Percentiles rank a stretch among this genome's conserved stretches.
phyloP scores from a whole-genome alignment of 2,113 vertebrate species.

The Planiliza haematocheilus region DNA sequence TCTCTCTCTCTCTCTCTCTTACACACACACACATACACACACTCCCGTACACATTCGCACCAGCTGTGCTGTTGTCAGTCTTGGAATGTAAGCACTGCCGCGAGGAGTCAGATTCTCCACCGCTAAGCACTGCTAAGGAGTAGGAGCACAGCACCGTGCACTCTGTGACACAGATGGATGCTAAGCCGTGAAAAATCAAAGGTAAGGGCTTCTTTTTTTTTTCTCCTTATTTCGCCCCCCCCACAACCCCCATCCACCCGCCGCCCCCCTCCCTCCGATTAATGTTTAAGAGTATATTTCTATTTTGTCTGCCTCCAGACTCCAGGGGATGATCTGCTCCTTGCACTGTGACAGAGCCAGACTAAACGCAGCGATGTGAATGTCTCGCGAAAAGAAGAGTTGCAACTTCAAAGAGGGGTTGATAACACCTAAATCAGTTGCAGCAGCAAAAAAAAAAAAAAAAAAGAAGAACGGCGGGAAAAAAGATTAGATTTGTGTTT shows the following conservation, averaged over 20 bases:
- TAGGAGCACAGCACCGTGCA: conserved; percentile 45
- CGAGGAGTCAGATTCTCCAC: conserved; percentile 65
- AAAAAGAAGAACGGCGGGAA: too few species aligned
- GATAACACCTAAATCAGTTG: conserved; percentile 1
- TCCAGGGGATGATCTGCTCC: conserved; percentile 44
- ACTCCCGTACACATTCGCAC: conserved; percentile 64
- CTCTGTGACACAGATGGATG: conserved; percentile 68
- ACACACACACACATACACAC: conserved; percentile 42
- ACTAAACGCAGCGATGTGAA: conserved; percentile 42
- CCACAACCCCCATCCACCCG: not conserved
- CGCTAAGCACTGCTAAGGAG: conserved; percentile 69
- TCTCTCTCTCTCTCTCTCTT: conserved; percentile 48
- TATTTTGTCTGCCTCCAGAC: conserved; percentile 43
- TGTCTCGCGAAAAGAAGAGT: conserved; percentile 45
- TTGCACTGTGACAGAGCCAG: conserved; percentile 58
- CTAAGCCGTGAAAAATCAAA: conserved; percentile 66
- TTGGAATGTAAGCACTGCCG: conserved; percentile 81
- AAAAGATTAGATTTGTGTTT: not conserved
- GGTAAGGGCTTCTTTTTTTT: conserved; percentile 60
- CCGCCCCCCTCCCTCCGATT: not conserved
- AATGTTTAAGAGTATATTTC: conserved; percentile 37
- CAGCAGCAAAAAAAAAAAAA: not conserved
- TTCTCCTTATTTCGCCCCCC: too few species aligned
- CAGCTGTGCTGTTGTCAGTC: conserved; percentile 81
- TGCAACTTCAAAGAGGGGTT: conserved; percentile 64